phyloP scores from a whole-genome alignment of 2,888 invertebrate genomes.

The Oxyteleia sp. region DNA sequence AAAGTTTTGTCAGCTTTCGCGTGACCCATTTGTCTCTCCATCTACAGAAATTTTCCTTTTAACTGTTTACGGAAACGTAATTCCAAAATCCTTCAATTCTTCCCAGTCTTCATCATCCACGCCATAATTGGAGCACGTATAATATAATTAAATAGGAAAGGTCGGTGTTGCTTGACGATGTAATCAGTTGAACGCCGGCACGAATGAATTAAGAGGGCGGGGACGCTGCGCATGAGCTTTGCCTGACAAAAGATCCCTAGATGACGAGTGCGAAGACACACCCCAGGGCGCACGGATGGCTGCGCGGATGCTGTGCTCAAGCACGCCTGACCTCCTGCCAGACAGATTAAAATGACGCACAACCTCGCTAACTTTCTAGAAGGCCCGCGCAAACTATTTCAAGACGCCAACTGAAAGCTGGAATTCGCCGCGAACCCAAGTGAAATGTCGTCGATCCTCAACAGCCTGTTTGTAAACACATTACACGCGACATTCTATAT shows the following conservation, averaged over 20 bases:
- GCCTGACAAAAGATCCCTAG: slow-evolving; percentile 67
- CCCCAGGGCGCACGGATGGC: slow-evolving; percentile 80
- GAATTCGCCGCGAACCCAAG: slow-evolving; percentile 76
- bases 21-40: too few relatives aligned
- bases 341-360: slow-evolving; percentile 86
- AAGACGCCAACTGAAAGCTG: slow-evolving; percentile 79
- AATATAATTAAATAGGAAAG: slow-evolving; percentile 60
- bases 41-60: too few relatives aligned
- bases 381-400: slow-evolving; percentile 83
- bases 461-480: slow-evolving; percentile 79
- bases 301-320: slow-evolving; percentile 76
- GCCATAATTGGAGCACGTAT: slow-evolving; percentile 26
- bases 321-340: slow-evolving; percentile 86
- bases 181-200: slow-evolving; percentile 68
- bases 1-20: too few relatives aligned
- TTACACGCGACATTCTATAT: slow-evolving; percentile 64
- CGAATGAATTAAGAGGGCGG: slow-evolving; percentile 70
- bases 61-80: slow-evolving; percentile 1
- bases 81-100: neutral
- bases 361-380: slow-evolving; percentile 76
- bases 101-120: neutral
- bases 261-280: slow-evolving; percentile 76
- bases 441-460: slow-evolving; percentile 74
- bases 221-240: slow-evolving; percentile 64
- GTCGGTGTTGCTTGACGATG: slow-evolving; percentile 53